Evolutionary conservation across 2,113 vertebrate genomes (phyloP).

Genomic region (chimpanzee (Pan troglodytes)): NHGRI_mPanTro3-v2.1_pri NC_072413.2:42444001-42444500

Average conservation of each 20-base stretch:
- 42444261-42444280: not conserved
- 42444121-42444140: not conserved
- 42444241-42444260: not conserved
- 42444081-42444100: not conserved
- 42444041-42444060: not conserved
- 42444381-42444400: not conserved
- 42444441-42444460: not conserved
- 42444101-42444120: not conserved
- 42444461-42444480: not conserved
- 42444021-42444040: not conserved
- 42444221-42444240: not conserved
- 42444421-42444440: not conserved
- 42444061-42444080: not conserved
- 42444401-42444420: not conserved
- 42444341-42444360: not conserved
- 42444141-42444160: not conserved
- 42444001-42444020: not conserved
- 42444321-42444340: not conserved
- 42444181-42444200: not conserved
- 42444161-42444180: not conserved
- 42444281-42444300: not conserved
- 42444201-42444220: not conserved
- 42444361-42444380: not conserved
- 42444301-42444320: not conserved
- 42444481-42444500: not conserved